Base-by-base conservation (phyloP, 2,888 invertebrate species). In the Platycheirus rosarum region DNA sequence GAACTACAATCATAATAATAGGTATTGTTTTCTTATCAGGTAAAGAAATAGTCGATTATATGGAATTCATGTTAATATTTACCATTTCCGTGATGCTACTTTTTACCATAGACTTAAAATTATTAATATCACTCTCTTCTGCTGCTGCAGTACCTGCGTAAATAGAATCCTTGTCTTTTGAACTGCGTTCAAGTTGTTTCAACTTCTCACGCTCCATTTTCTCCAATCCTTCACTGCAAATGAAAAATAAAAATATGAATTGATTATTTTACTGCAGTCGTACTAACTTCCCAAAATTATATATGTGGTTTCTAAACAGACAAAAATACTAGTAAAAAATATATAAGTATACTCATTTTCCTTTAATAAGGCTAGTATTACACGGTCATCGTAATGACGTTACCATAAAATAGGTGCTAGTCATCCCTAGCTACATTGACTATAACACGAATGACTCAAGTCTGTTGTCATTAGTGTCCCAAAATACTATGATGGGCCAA, bases 201-300 rank as follows among this genome's bases (percentile, higher is more conserved):
- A 94, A 94, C 88, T 98, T 97, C 86, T 98, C 97, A 20, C 96
- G 93, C 89, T 99, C 98, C 97, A 98, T 98, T 92, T 98, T 98
- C 88, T 98, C 98, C 85, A 99, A 91, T 32, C 98, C 98, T 92
- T 93, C 92, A 65, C 91, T 91, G 71, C 13, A 84, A 29, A 29
- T 16, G 16, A 14, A 42, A 7, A 26, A 42, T 16, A 32, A 32
- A 6, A 23, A 23, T 23, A 23, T 6, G 6, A 23, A 23, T 23
- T 23, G 23, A n/a, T n/a, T n/a, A n/a, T n/a, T n/a, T n/a, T n/a
- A n/a, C n/a, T n/a, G n/a, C n/a, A n/a, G n/a, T n/a, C n/a, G n/a
- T n/a, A n/a, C n/a, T n/a, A n/a, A n/a, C n/a, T n/a, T n/a, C n/a
- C n/a, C n/a, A n/a, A n/a, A n/a, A n/a, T n/a, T n/a, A n/a, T n/a